phyloP scores from a whole-genome alignment of 1,140 invertebrate genomes.

The Zaprionus lachaisei region DNA sequence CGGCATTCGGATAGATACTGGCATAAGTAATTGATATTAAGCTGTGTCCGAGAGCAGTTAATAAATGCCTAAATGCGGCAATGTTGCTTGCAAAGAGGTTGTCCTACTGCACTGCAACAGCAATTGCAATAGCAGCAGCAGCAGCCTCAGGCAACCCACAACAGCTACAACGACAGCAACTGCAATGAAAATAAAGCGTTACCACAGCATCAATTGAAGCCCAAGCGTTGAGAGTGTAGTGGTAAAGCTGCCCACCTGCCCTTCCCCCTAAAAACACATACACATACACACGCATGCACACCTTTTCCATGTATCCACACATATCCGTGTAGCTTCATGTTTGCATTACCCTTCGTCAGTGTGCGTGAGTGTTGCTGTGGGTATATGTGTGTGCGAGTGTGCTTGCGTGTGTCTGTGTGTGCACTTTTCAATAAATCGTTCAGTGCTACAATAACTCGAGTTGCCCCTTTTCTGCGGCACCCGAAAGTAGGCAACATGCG shows the following conservation, averaged over 20 bases:
- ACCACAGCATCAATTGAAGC: constrained; percentile 79
- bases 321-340: constrained; percentile 42
- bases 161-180: constrained; percentile 11
- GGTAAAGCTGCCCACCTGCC: constrained; percentile 26
- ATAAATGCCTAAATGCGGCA: constrained; percentile 55
- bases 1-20: constrained; percentile 24
- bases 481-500: constrained; percentile 66
- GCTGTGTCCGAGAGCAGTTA: constrained; percentile 57
- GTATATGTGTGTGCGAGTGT: constrained; percentile 16
- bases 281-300: constrained; percentile 49
- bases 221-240: constrained; percentile 58
- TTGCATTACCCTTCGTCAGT: constrained; percentile 9
- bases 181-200: constrained; percentile 78
- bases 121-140: constrained; percentile 19
- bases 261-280: constrained; percentile 48
- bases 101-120: constrained; percentile 14
- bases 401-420: constrained; percentile 40
- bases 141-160: constrained; percentile 34
- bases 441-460: constrained; percentile 73
- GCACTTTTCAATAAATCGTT: constrained; percentile 78
- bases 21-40: constrained; percentile 77
- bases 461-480: constrained; percentile 33
- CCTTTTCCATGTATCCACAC: constrained; percentile 71
- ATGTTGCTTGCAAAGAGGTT: constrained; percentile 26
- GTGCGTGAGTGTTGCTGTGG: constrained; percentile 21